Base-by-base conservation (phyloP, 2,113 vertebrate genomes). In the Protomyctophum bolini region DNA sequence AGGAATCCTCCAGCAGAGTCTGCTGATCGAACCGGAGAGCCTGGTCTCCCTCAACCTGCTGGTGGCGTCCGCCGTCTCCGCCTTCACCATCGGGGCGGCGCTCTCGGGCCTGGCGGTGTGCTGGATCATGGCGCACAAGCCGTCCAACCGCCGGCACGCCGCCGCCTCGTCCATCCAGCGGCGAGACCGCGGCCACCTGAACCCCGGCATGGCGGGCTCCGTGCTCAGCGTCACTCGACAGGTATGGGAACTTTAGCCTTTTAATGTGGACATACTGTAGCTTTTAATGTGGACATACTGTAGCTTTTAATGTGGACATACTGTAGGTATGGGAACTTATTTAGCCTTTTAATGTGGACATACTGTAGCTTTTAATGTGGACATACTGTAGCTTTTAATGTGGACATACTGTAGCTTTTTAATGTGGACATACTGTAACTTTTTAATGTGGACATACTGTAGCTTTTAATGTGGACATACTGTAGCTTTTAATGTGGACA, bases 1-100 rank as follows among this genome's bases (percentile, higher is more conserved):
- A 99, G 97, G 97, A 2, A 91, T 98, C 68, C 90, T 97, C 67
- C 95, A 94, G 0, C 95, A 98, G 87, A 97, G 96, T 83, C 94
- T 99, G 51, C 91, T 96, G 29, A 96, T 98, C 0, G 96, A 97
- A 80, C 95, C 95, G 0, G 94, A 95, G 3, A 95, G 96, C 67
- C 79, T 98, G 86, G 97, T 99, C n/a, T 98, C 97, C 0, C 94
- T 99, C 82, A 98, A 97, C 80, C 92, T 98, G n/a, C 90, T 99
- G 52, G 97, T 98, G 68, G 95, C 95, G 0, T 98, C 96, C 28
- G 97, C 97, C 0, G 95, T 98, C 1, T 97, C 97, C 0, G 97
- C 97, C 2, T 99, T 99, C 68, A 96, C 96, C 86, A 97, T 96
- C 47, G 97, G 97, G 48, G 96, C 97, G 0, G 95, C 95, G 63